Base-by-base conservation (phyloP, 1,140 invertebrate genomes). In the Orchesella cincta region DNA sequence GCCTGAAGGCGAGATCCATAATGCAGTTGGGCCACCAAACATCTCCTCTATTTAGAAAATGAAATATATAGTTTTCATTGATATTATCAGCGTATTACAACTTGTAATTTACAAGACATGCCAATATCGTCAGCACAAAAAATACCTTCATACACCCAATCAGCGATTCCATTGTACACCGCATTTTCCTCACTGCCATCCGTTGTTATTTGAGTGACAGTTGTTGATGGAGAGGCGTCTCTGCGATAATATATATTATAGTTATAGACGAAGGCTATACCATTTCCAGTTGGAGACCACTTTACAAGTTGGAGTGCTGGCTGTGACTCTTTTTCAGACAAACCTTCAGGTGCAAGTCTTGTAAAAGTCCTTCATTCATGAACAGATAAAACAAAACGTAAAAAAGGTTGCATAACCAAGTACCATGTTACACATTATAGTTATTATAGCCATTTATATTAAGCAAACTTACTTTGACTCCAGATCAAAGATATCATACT, bases 1-100 rank as follows among this genome's bases (percentile, higher is more conserved):
- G 3, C 94, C 94, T 82, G 91, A 88, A 0, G 91, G 90, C 31
- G 94, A 95, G 86, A 96, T 95, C 95, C 95, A 98, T 12, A 95
- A 84, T 0, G 95, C 95, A 81, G 90, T 89, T 76, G 94, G 93
- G 0, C 91, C 91, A 80, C 90, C 90, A 83, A 98, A 90, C 5
- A 98, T 92, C 86, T 98, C 95, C 91, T 97, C 96, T 95, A 76
- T 88, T 88, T 74, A 72, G 33, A 73, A 81, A 79, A 73, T 64
- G 72, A 76, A 31, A 26, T 20, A 18, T 54, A 73, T 57, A 57
- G 52, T 28, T 75, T 18, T 12, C 14, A 0, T 74, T 57, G 1
- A 51, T 75, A 12, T 57, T 54, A 33, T 64, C 34, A 0, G 39
- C 39, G 39, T 46, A 46, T 8, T 20, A 12, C 39, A n/a, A n/a